Percentiles rank a stretch among this genome's conserved stretches.
These are phyloP conservation scores for Pachydiplax longipennis DNA, from an alignment of 2,888 invertebrate genomes.

Conservation along the genomic window DNA sequence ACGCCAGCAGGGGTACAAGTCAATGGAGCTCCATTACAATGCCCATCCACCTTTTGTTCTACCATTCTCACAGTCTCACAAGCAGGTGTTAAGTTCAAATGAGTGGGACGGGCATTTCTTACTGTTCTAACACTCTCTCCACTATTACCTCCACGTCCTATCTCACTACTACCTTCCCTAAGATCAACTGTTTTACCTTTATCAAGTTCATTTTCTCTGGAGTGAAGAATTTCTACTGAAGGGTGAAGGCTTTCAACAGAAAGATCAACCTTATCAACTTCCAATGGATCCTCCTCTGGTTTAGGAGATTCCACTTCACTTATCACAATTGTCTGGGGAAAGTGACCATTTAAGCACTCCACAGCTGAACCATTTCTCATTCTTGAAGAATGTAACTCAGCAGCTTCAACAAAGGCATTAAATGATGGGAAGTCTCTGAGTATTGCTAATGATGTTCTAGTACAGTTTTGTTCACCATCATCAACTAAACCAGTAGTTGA, in stretches of 20 bases:
- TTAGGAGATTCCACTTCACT: background rate
- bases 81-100: background rate
- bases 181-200: constrained; percentile 14
- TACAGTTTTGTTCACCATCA: background rate
- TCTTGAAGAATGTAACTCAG: background rate
- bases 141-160: constrained; percentile 15
- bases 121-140: constrained; percentile 21
- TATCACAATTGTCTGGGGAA: background rate
- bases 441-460: constrained; percentile 4
- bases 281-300: background rate
- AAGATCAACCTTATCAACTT: background rate
- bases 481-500: constrained; percentile 14
- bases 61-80: background rate
- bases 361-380: background rate
- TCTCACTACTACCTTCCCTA: constrained; percentile 18
- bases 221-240: background rate
- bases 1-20: background rate
- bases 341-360: background rate
- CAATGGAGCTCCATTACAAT: background rate
- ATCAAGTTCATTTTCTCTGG: constrained; percentile 3
- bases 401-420: background rate
- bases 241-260: constrained; percentile 18
- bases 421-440: constrained; percentile 15
- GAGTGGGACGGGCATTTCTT: background rate
- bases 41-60: background rate